phyloP scores from a whole-genome alignment of 2,888 invertebrate species.

The Polydesmus complanatus region DNA sequence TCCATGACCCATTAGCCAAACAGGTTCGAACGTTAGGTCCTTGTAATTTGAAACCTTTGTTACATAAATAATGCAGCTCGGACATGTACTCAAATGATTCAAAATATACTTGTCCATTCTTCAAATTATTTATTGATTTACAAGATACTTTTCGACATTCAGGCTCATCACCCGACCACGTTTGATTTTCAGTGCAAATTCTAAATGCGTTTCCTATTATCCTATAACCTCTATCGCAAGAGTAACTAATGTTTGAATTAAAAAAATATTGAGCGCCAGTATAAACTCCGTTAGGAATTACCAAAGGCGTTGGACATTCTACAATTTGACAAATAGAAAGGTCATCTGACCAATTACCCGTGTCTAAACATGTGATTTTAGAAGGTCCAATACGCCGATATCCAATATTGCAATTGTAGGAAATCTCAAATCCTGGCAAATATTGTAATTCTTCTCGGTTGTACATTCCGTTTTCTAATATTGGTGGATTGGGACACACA shows the following conservation, averaged over 20 bases:
- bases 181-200: conserved; percentile 25
- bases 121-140: conserved; percentile 18
- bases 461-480: background rate
- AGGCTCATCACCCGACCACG: conserved; percentile 25
- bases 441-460: background rate
- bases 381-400: conserved; percentile 20
- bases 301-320: conserved; percentile 25
- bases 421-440: conserved; percentile 3
- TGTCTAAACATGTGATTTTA: conserved; percentile 24
- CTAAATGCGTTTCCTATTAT: conserved; percentile 24
- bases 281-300: conserved; percentile 23
- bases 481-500: background rate
- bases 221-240: conserved; percentile 27
- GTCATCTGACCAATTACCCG: conserved; percentile 26
- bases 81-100: conserved; percentile 9
- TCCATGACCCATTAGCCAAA: conserved; percentile 28
- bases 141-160: conserved; percentile 23
- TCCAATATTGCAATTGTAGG: conserved; percentile 15
- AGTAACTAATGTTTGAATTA: conserved; percentile 19
- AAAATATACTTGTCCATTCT: conserved; percentile 17
- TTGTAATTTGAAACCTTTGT: conserved; percentile 23
- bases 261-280: conserved; percentile 6
- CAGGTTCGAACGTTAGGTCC: conserved; percentile 25
- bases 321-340: conserved; percentile 26
- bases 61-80: conserved; percentile 24